Conservation (phyloP, 2,888 invertebrate genomes). For the Spodoptera picta region DNA sequence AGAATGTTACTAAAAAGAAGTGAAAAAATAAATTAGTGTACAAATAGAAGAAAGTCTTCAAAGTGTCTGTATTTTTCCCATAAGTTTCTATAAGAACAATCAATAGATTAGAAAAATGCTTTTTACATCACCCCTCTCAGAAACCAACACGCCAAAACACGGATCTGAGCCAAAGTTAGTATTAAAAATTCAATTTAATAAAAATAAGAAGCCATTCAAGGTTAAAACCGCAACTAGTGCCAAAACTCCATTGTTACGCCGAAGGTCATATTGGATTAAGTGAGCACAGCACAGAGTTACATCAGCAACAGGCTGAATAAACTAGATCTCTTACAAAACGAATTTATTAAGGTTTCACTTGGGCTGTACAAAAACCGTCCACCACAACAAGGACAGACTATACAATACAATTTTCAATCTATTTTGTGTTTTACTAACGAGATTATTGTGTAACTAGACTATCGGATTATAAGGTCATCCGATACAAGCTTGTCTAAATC, state of each 20-base stretch:
- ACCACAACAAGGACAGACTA: conserved; percentile 68
- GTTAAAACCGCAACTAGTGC: conserved; percentile 6
- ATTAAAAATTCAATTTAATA: neutral
- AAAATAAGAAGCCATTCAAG: conserved; percentile 1
- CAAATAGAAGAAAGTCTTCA: too few species aligned
- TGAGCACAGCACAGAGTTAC: too few species aligned
- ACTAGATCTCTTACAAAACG: conserved; percentile 65
- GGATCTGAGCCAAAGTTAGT: too few species aligned
- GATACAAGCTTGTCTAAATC: neutral
- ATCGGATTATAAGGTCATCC: conserved; percentile 8
- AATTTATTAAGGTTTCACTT: conserved; percentile 76
- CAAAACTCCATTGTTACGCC: conserved; percentile 24
- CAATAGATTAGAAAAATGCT: too few species aligned
- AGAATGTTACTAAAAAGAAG: too few species aligned
- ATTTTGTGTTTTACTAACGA: conserved; percentile 48
- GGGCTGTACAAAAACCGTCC: conserved; percentile 60
- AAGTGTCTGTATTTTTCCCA: too few species aligned
- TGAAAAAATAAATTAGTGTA: too few species aligned
- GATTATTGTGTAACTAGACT: conserved; percentile 30
- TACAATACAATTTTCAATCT: conserved; percentile 38
- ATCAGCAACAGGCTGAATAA: conserved; percentile 59
- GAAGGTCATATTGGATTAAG: conserved; percentile 61
- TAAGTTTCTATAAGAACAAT: too few species aligned
- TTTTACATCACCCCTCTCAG: too few species aligned
- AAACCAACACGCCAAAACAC: too few species aligned